Conservation (phyloP, 1,140 invertebrate species). For the Drosophila arawakana region DNA sequence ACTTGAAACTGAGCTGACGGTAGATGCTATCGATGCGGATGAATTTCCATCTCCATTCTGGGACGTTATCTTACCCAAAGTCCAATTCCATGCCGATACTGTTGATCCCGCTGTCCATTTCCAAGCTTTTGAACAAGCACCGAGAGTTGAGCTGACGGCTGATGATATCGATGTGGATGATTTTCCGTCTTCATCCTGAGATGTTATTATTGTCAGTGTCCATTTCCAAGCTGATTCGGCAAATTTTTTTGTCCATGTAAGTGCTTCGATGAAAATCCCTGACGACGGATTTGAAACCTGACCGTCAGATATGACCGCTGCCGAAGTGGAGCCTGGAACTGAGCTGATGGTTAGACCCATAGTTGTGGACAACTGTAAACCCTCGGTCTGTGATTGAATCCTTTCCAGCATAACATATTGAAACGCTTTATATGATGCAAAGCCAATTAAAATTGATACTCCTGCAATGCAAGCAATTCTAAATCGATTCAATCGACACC, state of each 20-base stretch:
- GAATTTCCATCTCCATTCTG: neutral
- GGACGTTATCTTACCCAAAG: neutral
- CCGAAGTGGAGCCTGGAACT: neutral
- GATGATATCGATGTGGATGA: neutral
- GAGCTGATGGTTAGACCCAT: neutral
- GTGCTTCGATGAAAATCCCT: neutral
- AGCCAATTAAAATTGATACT: neutral
- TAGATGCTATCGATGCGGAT: neutral
- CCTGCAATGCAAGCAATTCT: neutral
- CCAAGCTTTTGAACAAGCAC: conserved; percentile 1
- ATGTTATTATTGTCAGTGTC: neutral
- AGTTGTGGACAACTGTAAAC: neutral
- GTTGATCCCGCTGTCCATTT: neutral
- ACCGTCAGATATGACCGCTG: neutral
- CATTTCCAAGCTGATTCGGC: conserved; percentile 8
- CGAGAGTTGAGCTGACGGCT: neutral
- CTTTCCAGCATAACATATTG: neutral
- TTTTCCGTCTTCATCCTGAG: neutral
- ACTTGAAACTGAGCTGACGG: neutral
- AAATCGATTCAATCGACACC: neutral
- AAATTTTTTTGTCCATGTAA: conserved; percentile 7
- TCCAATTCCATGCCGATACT: neutral
- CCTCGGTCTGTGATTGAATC: neutral
- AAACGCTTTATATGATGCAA: too few species aligned
- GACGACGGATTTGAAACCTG: neutral